Conservation (phyloP, 2,888 invertebrate species). For the Hydrotaea diabolus region DNA sequence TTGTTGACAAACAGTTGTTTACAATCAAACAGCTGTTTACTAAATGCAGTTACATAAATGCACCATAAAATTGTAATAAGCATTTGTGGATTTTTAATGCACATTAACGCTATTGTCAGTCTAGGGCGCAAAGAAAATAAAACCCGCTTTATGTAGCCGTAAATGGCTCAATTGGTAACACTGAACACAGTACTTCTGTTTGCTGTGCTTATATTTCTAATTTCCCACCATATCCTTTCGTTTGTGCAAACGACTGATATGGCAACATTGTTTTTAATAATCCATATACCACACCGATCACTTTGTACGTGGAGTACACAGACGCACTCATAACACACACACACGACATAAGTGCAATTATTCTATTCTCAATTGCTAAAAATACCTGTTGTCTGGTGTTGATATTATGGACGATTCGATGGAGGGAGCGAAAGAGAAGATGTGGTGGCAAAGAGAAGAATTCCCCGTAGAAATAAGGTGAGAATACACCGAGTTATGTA, state of each 20-base stretch:
- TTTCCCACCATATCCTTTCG: not conserved
- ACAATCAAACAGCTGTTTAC: too few species aligned
- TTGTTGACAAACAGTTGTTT: too few species aligned
- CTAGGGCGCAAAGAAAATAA: too few species aligned
- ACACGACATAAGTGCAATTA: not conserved
- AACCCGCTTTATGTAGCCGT: too few species aligned
- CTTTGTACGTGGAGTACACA: not conserved
- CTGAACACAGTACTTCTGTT: too few species aligned
- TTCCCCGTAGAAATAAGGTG: constrained; percentile 1
- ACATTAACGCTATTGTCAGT: too few species aligned
- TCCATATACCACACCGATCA: not conserved
- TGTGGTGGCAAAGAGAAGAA: constrained; percentile 21
- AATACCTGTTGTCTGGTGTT: constrained; percentile 44
- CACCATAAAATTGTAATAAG: too few species aligned
- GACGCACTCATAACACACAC: not conserved
- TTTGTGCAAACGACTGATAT: not conserved
- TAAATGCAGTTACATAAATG: too few species aligned
- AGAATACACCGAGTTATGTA: not conserved
- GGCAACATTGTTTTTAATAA: constrained; percentile 1
- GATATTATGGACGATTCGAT: not conserved
- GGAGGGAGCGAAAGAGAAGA: not conserved
- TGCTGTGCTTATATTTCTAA: too few species aligned
- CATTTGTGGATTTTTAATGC: too few species aligned
- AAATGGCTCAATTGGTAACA: too few species aligned
- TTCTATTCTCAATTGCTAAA: not conserved